These are phyloP conservation scores for Clarias gariepinus DNA, from an alignment of 2,113 vertebrate species.

Conservation along the genomic window DNA sequence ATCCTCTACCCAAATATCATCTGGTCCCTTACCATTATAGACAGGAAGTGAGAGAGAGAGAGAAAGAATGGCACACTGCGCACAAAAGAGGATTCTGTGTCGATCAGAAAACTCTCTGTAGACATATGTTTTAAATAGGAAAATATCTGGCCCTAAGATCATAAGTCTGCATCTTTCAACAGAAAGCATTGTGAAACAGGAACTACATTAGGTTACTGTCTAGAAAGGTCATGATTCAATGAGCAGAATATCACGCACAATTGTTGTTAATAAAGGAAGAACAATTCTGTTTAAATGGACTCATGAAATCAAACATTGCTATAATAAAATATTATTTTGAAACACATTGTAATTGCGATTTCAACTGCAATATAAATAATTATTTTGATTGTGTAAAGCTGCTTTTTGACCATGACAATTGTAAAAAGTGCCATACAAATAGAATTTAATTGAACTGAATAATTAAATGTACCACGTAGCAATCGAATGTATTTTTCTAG, in stretches of 20 bases:
- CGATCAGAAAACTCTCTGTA: background rate
- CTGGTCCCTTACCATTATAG: too few relatives aligned
- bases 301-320: background rate
- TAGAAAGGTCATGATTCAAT: background rate
- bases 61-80: background rate
- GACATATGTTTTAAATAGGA: background rate
- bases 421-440: too few relatives aligned
- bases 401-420: too few relatives aligned
- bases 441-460: too few relatives aligned
- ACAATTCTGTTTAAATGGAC: fast-evolving
- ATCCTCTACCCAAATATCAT: background rate
- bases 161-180: background rate
- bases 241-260: background rate
- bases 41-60: background rate
- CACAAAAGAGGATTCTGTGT: background rate
- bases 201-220: background rate
- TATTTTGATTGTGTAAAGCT: too few relatives aligned
- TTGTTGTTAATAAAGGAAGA: background rate
- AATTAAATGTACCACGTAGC: too few relatives aligned
- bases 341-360: too few relatives aligned
- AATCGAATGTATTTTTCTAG: too few relatives aligned
- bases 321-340: too few relatives aligned
- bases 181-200: background rate
- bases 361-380: too few relatives aligned
- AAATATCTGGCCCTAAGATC: background rate